Evolutionary conservation across 2,113 vertebrate genomes (phyloP), one percentile per base, ranked within the genome.

Genomic region (Albula glossodonta): DNA sequence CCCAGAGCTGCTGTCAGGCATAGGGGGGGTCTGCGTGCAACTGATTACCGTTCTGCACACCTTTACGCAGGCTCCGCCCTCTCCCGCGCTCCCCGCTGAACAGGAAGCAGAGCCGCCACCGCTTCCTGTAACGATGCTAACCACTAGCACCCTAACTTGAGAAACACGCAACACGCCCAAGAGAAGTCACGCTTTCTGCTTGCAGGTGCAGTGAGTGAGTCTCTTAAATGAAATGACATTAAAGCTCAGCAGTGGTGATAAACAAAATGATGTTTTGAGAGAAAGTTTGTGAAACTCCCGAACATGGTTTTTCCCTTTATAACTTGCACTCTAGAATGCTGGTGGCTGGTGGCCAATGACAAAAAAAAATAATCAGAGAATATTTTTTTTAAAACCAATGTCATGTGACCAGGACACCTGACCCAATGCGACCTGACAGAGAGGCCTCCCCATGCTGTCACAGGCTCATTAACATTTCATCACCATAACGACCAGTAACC

Each of bases 51-150:
- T 10, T 70, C 13, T 25, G 17, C 25, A 56, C 10, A 52, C 51
- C 78, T 48, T 81, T 17, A 66, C 53, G 41, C 41, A 50, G 84
- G 70, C 87, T 88, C 83, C 52, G 70, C 77, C 60, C 87, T 80
- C 83, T 52, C 82, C 52, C 85, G 87, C 89, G 82, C 87, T 15
- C 51, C 19, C 52, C 83, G 63, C 84, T 49, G 11, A 90, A 93
- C 92, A 94, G 95, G 95, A 95, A 95, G 88, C 22, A 57, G 83
- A 90, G 70, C 15, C 57, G 87, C 94, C 94, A 86, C 94, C 89
- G 84, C 91, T 95, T 96, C 95, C 95, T 96, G 93, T 91, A 91
- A 93, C 83, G 88, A 93, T 90, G 92, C 63, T 74, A 5, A 5
- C 5, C 60, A 78, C 57, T 56, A 22, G 50, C 66, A 15, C 70